A percentile compares a stretch with the other conserved stretches of the same genome.
Evolutionary conservation across 1,140 invertebrate genomes (phyloP).

Genomic region (Metopolophium dirhodum): DNA sequence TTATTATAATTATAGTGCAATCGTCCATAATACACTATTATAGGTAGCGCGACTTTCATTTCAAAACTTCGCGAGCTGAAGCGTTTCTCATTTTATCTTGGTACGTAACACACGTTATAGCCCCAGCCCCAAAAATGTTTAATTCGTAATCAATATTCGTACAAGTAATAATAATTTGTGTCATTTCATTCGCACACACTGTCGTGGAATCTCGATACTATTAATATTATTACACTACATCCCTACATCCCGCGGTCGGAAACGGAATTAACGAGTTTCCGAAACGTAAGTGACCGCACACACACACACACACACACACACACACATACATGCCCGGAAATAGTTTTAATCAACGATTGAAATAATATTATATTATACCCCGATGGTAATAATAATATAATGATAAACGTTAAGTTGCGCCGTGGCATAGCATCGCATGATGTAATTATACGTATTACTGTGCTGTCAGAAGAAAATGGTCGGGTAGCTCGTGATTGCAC

Average conservation of each 20-base stretch:
- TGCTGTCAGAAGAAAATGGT: too few species aligned
- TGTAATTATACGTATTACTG: too few species aligned
- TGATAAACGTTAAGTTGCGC: too few species aligned
- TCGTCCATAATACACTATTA: not conserved
- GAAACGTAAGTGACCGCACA: not conserved
- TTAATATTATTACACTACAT: not conserved
- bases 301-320: too few species aligned
- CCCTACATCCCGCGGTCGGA: not conserved
- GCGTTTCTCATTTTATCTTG: not conserved
- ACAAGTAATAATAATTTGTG: too few species aligned
- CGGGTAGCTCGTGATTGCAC: too few species aligned
- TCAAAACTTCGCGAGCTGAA: not conserved
- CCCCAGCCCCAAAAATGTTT: too few species aligned
- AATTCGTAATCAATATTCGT: too few species aligned
- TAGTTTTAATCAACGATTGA: not conserved
- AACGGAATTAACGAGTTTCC: not conserved
- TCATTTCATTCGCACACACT: not conserved
- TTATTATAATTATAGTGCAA: not conserved
- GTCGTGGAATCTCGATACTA: not conserved
- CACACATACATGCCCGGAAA: not conserved
- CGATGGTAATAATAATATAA: too few species aligned
- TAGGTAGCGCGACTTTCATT: not conserved
- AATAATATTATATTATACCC: not conserved
- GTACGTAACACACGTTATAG: too few species aligned
- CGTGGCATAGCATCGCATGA: too few species aligned